A percentile compares a stretch with the other conserved stretches of the same genome.
phyloP scores from a whole-genome alignment of 1,140 invertebrate species.

The Brachionus rubens region DNA sequence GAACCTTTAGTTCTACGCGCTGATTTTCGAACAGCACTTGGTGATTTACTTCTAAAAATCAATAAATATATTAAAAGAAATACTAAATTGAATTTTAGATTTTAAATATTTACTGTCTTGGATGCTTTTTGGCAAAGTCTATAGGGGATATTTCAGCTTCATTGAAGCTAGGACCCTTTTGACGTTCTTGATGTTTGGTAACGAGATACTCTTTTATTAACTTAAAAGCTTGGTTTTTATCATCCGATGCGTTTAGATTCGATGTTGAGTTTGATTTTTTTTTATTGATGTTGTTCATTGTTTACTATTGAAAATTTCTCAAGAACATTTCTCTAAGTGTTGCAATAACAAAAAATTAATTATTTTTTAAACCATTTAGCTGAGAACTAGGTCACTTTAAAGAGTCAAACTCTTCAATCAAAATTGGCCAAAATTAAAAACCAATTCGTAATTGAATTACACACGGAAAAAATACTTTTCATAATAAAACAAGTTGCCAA shows the following conservation, averaged over 20 bases:
- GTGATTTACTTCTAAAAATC: not conserved
- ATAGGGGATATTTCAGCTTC: conserved; percentile 17
- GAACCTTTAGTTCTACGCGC: too few species aligned
- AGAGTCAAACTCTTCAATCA: too few species aligned
- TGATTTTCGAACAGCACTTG: not conserved
- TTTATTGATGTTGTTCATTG: conserved; percentile 14
- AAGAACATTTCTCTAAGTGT: not conserved
- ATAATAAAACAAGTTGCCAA: too few species aligned
- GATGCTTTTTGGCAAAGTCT: not conserved
- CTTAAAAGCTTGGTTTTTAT: conserved; percentile 9
- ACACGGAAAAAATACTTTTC: too few species aligned
- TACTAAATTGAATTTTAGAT: not conserved
- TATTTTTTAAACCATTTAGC: not conserved
- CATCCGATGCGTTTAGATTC: not conserved
- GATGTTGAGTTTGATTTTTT: not conserved
- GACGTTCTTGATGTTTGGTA: not conserved
- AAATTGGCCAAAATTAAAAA: too few species aligned
- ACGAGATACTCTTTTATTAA: conserved; percentile 1
- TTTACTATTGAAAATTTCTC: not conserved
- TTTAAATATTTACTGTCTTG: not conserved
- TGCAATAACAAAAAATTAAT: not conserved
- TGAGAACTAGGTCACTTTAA: too few species aligned
- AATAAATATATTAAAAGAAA: not conserved
- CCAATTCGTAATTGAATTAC: too few species aligned
- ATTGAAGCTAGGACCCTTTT: not conserved